A percentile compares a stretch with the other conserved stretches of the same genome.
phyloP scores from a whole-genome alignment of 2,113 vertebrate genomes.

The Arvicanthis niloticus region DNA sequence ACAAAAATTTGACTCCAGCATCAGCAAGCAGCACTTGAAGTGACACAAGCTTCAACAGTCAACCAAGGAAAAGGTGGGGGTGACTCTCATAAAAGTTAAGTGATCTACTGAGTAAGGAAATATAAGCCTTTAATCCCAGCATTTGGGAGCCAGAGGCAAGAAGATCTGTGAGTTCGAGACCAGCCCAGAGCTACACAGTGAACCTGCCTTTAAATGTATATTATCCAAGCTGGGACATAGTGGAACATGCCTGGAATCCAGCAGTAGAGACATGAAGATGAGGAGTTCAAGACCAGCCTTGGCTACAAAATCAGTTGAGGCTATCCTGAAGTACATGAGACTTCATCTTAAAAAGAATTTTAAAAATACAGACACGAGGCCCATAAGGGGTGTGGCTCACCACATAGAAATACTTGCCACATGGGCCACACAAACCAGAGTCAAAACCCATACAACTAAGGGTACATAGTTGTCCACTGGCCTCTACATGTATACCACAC shows the following conservation, averaged over 20 bases:
- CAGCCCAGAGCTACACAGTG: not conserved
- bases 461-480: not conserved
- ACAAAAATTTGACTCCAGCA: not conserved
- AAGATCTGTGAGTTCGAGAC: not conserved
- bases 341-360: not conserved
- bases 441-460: not conserved
- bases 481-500: not conserved
- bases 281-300: not conserved
- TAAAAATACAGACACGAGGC: not conserved
- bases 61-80: not conserved
- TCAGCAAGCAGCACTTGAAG: not conserved
- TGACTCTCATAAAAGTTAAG: not conserved
- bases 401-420: too few relatives aligned
- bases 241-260: not conserved
- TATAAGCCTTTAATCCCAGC: not conserved
- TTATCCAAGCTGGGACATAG: not conserved
- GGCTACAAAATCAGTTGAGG: not conserved
- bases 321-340: not conserved
- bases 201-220: too few relatives aligned
- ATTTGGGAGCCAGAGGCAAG: not conserved
- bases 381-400: not conserved
- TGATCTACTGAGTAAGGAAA: not conserved
- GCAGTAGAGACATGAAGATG: not conserved
- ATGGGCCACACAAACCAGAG: not conserved
- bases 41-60: not conserved